phyloP scores from a whole-genome alignment of 2,797 vertebrate species.

The Galago senegalensis region DNA sequence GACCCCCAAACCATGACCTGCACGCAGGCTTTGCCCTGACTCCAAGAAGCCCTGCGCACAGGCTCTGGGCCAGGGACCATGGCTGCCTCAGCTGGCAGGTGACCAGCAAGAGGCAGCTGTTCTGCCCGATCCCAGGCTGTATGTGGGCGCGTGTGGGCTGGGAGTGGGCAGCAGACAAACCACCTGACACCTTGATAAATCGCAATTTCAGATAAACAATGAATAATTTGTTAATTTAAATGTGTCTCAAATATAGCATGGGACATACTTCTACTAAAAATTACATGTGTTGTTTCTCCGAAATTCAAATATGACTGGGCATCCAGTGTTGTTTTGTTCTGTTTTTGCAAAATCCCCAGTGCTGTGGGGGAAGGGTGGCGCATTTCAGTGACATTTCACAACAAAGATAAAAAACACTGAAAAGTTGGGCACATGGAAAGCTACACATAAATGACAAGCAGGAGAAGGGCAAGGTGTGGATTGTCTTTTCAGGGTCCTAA shows the following conservation, averaged over 20 bases:
- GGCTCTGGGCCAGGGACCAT: accelerated
- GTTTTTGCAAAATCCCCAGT: background rate
- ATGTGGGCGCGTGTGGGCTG: accelerated
- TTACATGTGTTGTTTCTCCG: background rate
- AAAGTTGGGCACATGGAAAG: background rate
- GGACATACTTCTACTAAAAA: background rate
- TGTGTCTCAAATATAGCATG: accelerated
- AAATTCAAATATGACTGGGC: accelerated
- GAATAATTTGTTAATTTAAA: accelerated
- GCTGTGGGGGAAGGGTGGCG: accelerated
- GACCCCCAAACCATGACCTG: accelerated
- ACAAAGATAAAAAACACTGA: background rate
- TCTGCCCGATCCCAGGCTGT: accelerated
- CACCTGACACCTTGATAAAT: accelerated
- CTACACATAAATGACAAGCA: background rate
- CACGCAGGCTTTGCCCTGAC: accelerated
- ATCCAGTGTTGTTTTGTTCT: accelerated
- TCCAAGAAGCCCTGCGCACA: accelerated
- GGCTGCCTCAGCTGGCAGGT: accelerated
- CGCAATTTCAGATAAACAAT: no score
- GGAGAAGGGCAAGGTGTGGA: accelerated
- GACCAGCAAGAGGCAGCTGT: accelerated
- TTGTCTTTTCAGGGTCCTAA: accelerated
- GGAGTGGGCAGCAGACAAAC: accelerated
- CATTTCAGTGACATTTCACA: background rate